phyloP scores from a whole-genome alignment of 2,113 vertebrate genomes.

The Maccullochella peelii region DNA sequence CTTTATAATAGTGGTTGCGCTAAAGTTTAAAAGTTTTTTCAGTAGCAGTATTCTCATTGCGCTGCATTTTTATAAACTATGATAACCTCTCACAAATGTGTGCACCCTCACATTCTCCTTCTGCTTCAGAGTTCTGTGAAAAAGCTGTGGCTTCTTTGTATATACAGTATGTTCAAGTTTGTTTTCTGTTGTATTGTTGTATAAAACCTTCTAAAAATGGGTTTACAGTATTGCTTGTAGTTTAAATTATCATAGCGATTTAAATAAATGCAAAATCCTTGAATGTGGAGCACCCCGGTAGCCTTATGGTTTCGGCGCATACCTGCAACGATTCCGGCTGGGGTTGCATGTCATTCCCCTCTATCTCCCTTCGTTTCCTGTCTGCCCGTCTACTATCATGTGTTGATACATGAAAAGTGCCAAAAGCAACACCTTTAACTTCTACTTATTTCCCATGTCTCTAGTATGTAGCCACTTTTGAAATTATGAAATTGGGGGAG shows the following conservation, averaged over 20 bases:
- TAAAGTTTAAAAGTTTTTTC: background rate
- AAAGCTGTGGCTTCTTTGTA: background rate
- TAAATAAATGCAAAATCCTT: background rate
- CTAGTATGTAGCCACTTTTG: too few relatives aligned
- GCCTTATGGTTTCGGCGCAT: background rate
- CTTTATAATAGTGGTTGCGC: background rate
- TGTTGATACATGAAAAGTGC: background rate
- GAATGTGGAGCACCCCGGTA: background rate
- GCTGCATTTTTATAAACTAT: background rate
- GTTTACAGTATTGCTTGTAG: background rate
- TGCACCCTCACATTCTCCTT: background rate
- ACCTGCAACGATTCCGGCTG: background rate
- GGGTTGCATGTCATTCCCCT: background rate
- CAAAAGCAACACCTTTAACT: background rate
- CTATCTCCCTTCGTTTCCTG: background rate
- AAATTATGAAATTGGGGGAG: too few relatives aligned
- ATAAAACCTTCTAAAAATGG: background rate
- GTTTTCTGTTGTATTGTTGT: background rate
- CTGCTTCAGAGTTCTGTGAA: background rate
- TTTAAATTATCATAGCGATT: background rate
- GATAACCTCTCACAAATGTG: background rate
- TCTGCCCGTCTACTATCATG: background rate
- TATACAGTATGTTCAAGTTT: background rate
- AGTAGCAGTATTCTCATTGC: background rate
- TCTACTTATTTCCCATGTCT: background rate